phyloP scores from a whole-genome alignment of 2,113 vertebrate genomes.

The Notiomystis cincta region DNA sequence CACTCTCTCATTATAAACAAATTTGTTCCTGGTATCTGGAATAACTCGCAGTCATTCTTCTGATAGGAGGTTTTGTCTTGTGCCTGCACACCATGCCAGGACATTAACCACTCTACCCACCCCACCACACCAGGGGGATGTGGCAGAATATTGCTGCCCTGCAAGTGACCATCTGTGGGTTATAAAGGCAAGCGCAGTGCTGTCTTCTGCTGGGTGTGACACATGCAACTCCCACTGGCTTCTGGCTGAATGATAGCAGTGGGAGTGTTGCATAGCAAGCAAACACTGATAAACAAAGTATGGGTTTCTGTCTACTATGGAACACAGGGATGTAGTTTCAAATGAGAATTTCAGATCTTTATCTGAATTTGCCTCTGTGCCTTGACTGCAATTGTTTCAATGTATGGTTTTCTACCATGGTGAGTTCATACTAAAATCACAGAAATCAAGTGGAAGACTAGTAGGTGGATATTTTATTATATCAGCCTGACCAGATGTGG shows the following conservation, averaged over 20 bases:
- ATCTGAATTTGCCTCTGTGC: background rate
- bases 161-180: background rate
- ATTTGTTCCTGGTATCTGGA: background rate
- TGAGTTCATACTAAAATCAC: background rate
- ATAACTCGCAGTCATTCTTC: background rate
- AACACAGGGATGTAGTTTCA: background rate
- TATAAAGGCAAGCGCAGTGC: background rate
- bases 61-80: accelerated
- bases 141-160: background rate
- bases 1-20: background rate
- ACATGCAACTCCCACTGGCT: background rate
- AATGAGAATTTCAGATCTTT: background rate
- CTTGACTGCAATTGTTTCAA: background rate
- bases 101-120: background rate
- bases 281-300: background rate
- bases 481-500: background rate
- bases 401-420: background rate
- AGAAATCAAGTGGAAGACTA: background rate
- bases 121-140: too few species aligned
- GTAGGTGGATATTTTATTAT: background rate
- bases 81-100: background rate
- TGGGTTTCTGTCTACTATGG: background rate
- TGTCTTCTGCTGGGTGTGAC: background rate
- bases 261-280: background rate
- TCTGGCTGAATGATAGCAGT: background rate